Base-by-base conservation (phyloP, 2,888 invertebrate species). In the Rhodophaea formosa region DNA sequence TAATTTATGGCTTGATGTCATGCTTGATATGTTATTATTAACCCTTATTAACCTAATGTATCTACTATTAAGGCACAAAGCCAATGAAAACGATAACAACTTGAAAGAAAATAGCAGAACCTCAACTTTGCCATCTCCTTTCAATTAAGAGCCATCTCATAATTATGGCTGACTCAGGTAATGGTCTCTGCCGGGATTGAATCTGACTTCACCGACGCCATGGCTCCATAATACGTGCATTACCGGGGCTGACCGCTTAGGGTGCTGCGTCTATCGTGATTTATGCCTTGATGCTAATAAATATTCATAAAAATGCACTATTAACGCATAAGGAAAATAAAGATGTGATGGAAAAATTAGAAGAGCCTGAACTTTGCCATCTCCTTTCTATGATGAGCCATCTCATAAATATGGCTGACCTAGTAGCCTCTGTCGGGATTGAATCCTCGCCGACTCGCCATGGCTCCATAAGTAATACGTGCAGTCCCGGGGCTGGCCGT, bases 1-100 rank as follows among this genome's bases (percentile, higher is more conserved):
- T 84, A 89, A 90, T 89, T 90, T 89, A 90, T 82, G 75, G 63
- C 70, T 84, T 87, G 82, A n/a, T n/a, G n/a, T n/a, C n/a, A n/a
- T n/a, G n/a, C n/a, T n/a, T n/a, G n/a, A n/a, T n/a, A n/a, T n/a
- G n/a, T n/a, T n/a, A n/a, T n/a, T n/a, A n/a, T n/a, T n/a, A n/a
- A n/a, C n/a, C n/a, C n/a, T n/a, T n/a, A n/a, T n/a, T n/a, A n/a
- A n/a, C n/a, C n/a, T n/a, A n/a, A n/a, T n/a, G n/a, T n/a, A n/a
- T n/a, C n/a, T n/a, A n/a, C n/a, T n/a, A n/a, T n/a, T n/a, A n/a
- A n/a, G n/a, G n/a, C n/a, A n/a, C n/a, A n/a, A n/a, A n/a, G n/a
- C n/a, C n/a, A n/a, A n/a, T n/a, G n/a, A n/a, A n/a, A n/a, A n/a
- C n/a, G n/a, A n/a, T n/a, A n/a, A n/a, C 12, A 1, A 1, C 32